These are phyloP conservation scores for Microchrysa polita DNA, from an alignment of 2,888 invertebrate species.

Conservation along the genomic window DNA sequence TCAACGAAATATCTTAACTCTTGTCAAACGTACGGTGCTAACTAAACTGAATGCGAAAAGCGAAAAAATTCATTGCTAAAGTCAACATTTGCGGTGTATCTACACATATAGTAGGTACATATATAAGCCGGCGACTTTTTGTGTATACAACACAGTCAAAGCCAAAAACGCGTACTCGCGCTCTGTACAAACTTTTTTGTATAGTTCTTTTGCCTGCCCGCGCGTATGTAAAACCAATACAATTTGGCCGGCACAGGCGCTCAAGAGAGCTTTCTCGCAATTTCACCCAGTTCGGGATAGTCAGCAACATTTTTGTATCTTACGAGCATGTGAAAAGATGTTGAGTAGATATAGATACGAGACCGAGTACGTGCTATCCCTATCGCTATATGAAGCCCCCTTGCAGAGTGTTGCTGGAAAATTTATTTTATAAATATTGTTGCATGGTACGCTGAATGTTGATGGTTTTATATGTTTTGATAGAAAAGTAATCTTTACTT, in stretches of 20 bases:
- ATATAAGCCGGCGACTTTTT: background rate
- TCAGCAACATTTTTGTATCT: no score
- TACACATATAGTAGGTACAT: background rate
- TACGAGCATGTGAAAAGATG: background rate
- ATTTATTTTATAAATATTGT: no score
- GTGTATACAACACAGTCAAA: background rate
- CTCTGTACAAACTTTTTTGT: background rate
- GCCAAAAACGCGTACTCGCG: background rate
- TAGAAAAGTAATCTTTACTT: background rate
- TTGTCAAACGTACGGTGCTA: slow-evolving; percentile 42
- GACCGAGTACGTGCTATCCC: background rate
- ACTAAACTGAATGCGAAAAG: slow-evolving; percentile 36
- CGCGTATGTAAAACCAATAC: slow-evolving; percentile 15
- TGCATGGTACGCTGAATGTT: no score
- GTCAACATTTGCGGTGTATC: slow-evolving; percentile 33
- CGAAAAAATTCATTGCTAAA: slow-evolving; percentile 34
- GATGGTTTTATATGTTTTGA: no score
- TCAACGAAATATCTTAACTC: slow-evolving; percentile 34
- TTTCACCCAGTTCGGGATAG: no score
- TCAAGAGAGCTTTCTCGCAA: background rate
- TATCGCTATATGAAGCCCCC: background rate
- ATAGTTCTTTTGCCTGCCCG: no score
- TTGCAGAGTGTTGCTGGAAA: background rate
- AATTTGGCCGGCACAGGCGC: background rate
- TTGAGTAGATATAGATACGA: background rate